These are phyloP conservation scores for Agraylea sexmaculata DNA, from an alignment of 1,140 invertebrate species.

Conservation along the genomic window DNA sequence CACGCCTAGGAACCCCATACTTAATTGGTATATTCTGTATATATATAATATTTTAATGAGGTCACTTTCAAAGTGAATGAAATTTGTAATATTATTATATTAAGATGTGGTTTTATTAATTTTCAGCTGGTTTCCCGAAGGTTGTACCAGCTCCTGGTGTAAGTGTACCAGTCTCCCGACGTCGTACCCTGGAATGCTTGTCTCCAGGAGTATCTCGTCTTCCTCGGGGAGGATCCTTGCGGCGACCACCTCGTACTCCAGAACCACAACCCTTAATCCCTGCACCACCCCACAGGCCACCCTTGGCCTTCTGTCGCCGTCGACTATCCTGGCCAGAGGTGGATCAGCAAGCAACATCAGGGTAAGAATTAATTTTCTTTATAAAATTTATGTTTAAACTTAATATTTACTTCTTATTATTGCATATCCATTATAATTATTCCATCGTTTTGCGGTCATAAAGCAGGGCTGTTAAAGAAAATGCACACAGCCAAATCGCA, in stretches of 20 bases:
- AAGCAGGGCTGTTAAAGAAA: too few relatives aligned
- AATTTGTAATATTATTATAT: too few relatives aligned
- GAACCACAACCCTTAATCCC: slow-evolving; percentile 35
- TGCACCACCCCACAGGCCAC: slow-evolving; percentile 45
- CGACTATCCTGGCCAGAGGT: slow-evolving; percentile 70
- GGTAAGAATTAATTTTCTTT: slow-evolving; percentile 52
- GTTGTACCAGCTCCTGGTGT: slow-evolving; percentile 54
- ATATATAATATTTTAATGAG: too few relatives aligned
- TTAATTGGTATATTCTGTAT: too few relatives aligned
- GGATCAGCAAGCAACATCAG: slow-evolving; percentile 64
- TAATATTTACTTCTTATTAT: too few relatives aligned
- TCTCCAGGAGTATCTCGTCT: slow-evolving; percentile 39
- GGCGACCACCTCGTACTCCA: slow-evolving; percentile 34
- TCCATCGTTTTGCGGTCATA: too few relatives aligned
- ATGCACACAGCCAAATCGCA: too few relatives aligned
- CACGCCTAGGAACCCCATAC: too few relatives aligned
- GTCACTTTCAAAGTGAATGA: too few relatives aligned
- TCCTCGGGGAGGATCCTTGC: slow-evolving; percentile 46
- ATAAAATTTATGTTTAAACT: too few relatives aligned
- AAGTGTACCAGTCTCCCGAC: slow-evolving; percentile 38
- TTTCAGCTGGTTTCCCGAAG: slow-evolving; percentile 41
- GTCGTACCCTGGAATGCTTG: slow-evolving; percentile 47
- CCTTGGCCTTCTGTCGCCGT: slow-evolving; percentile 58
- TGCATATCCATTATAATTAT: too few relatives aligned
- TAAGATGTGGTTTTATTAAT: slow-evolving; percentile 2